Percentiles rank a stretch among this genome's conserved stretches.
Evolutionary conservation across 2,113 vertebrate genomes (phyloP).

Genomic region (Podilymbus podiceps): DNA sequence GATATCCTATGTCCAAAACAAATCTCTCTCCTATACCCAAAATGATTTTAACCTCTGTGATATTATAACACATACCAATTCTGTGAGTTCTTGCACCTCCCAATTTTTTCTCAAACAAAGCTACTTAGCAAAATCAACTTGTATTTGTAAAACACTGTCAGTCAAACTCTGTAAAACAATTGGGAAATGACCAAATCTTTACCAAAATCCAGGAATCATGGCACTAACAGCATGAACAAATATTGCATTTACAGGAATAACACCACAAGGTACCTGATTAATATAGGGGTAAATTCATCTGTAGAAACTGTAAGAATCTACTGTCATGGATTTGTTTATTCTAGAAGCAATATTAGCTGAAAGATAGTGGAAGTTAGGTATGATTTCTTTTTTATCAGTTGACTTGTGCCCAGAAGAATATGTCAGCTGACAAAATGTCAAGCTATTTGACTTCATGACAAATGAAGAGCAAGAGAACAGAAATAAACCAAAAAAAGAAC

Average conservation of each 20-base stretch:
- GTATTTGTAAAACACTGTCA: background rate
- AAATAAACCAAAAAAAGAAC: background rate
- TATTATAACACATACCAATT: background rate
- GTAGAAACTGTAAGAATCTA: background rate
- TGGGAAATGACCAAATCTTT: background rate
- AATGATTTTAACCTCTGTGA: background rate
- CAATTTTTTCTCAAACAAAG: background rate
- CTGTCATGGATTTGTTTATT: background rate
- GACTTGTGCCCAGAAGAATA: background rate
- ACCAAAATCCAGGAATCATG: background rate
- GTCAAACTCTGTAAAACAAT: background rate
- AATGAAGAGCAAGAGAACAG: background rate
- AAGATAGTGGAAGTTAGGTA: background rate
- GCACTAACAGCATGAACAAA: background rate
- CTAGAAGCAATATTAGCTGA: background rate
- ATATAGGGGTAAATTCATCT: background rate
- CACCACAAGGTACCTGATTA: background rate
- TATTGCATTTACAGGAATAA: background rate
- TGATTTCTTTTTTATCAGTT: background rate
- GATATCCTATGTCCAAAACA: background rate
- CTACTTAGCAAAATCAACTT: background rate
- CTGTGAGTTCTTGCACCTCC: background rate
- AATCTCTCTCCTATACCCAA: background rate
- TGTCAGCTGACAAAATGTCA: background rate
- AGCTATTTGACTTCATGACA: constrained; percentile 2